phyloP scores from a whole-genome alignment of 2,797 vertebrate genomes.

The Neopelma chrysocephalum region DNA sequence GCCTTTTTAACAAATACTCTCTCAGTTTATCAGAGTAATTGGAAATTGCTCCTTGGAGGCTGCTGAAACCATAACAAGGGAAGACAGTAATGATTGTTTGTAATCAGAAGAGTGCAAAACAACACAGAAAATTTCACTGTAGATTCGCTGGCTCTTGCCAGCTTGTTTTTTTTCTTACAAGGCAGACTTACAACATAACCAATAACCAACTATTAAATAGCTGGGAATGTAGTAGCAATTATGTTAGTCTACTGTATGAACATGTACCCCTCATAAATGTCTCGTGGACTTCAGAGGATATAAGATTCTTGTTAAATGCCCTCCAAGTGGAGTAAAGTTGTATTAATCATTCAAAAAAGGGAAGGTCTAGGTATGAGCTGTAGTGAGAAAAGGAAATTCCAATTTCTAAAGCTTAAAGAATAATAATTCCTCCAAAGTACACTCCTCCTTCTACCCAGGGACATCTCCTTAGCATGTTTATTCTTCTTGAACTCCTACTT shows the following conservation, averaged over 20 bases:
- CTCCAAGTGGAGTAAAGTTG: neutral
- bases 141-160: neutral
- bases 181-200: neutral
- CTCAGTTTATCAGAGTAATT: slow-evolving; percentile 47
- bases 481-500: neutral
- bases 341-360: neutral
- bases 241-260: neutral
- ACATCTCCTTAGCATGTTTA: neutral
- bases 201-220: neutral
- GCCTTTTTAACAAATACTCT: slow-evolving; percentile 10
- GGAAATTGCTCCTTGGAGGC: slow-evolving; percentile 39
- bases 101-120: slow-evolving; percentile 19
- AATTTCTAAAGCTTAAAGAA: neutral
- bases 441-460: neutral
- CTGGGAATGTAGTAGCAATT: neutral
- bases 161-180: neutral
- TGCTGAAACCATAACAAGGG: slow-evolving; percentile 30
- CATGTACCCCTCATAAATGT: neutral
- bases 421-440: neutral
- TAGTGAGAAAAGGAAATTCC: neutral
- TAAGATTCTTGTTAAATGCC: neutral
- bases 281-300: neutral
- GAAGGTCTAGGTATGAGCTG: neutral
- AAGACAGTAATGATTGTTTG: slow-evolving; percentile 17
- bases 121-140: neutral